A percentile compares a stretch with the other conserved stretches of the same genome.
Conservation (phyloP, 2,113 vertebrate species). For the Xenus cinereus region DNA sequence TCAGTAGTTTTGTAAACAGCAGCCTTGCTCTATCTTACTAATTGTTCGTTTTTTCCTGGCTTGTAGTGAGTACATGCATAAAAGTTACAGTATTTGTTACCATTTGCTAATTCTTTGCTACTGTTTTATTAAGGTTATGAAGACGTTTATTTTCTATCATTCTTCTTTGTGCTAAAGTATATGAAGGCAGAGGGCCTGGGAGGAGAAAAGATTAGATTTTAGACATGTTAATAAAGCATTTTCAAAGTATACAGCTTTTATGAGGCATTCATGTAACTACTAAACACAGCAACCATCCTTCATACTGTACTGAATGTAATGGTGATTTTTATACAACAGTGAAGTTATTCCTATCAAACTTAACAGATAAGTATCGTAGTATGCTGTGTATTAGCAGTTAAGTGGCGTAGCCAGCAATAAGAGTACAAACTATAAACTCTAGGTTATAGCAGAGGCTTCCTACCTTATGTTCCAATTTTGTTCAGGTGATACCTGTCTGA, state of each 20-base stretch:
- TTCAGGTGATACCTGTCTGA: not conserved
- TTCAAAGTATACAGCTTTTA: not conserved
- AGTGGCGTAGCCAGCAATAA: not conserved
- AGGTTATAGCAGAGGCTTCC: not conserved
- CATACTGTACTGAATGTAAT: not conserved
- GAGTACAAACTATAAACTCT: too few relatives aligned
- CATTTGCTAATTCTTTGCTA: not conserved
- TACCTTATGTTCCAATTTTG: not conserved
- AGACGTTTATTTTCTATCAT: not conserved
- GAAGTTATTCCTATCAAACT: not conserved
- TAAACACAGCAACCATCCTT: not conserved
- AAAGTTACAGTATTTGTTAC: not conserved
- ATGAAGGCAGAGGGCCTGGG: not conserved
- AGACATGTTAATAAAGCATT: not conserved
- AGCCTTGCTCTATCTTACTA: not conserved
- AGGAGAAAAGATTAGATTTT: not conserved
- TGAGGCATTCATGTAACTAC: not conserved
- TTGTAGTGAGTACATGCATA: accelerated
- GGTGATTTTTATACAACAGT: accelerated
- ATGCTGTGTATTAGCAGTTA: not conserved
- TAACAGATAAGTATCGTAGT: too few relatives aligned
- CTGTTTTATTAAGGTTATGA: not conserved
- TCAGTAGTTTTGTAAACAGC: not conserved
- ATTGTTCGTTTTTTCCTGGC: not conserved
- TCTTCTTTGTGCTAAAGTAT: not conserved